These are phyloP conservation scores for Thereva unica DNA, from an alignment of 2,888 invertebrate genomes.

Conservation along the genomic window DNA sequence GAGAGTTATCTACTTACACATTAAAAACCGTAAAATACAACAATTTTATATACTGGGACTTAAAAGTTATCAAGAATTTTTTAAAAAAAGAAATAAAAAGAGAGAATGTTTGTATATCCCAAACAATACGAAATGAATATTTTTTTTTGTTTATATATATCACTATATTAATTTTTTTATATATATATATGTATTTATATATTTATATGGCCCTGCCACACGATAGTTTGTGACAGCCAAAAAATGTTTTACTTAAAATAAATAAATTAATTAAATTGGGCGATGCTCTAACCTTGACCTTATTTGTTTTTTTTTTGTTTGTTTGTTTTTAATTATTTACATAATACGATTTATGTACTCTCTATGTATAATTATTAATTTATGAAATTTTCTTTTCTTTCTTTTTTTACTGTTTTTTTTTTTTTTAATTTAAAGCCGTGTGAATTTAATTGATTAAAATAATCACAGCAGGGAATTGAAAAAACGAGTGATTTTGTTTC, in stretches of 20 bases:
- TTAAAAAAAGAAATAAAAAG: too few relatives aligned
- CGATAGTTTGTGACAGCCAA: conserved; percentile 15
- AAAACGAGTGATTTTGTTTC: too few relatives aligned
- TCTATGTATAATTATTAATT: conserved; percentile 23
- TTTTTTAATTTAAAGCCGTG: background rate
- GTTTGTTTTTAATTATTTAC: conserved; percentile 38
- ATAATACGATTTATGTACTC: conserved; percentile 39
- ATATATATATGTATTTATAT: background rate
- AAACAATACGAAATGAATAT: too few relatives aligned
- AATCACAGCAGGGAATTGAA: too few relatives aligned
- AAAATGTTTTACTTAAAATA: background rate
- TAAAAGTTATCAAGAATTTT: too few relatives aligned
- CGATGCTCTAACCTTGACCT: conserved; percentile 25
- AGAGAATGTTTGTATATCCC: too few relatives aligned
- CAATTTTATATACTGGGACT: too few relatives aligned
- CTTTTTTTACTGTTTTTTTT: conserved; percentile 23
- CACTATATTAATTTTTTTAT: too few relatives aligned
- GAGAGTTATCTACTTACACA: too few relatives aligned
- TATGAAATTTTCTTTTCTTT: conserved; percentile 13
- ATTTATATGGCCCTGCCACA: conserved; percentile 3
- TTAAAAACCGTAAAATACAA: too few relatives aligned
- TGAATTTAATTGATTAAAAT: background rate
- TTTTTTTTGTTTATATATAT: too few relatives aligned
- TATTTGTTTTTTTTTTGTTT: conserved; percentile 10
- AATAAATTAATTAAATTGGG: conserved; percentile 30